phyloP scores from a whole-genome alignment of 2,888 invertebrate genomes.

The Cheilosia soror region DNA sequence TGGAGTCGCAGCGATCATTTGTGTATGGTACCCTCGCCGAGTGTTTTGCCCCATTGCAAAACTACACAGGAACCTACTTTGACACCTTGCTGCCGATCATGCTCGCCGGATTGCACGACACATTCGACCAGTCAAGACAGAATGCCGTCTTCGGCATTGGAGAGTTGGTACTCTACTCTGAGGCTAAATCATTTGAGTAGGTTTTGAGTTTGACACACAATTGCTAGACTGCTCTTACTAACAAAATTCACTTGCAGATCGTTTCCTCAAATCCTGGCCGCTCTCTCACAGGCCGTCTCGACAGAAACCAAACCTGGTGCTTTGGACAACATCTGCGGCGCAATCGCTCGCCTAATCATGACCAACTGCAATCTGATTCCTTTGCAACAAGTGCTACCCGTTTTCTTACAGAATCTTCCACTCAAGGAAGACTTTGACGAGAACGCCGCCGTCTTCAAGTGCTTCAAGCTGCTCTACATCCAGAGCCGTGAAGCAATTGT shows the following conservation, averaged over 20 bases:
- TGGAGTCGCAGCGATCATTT: constrained; percentile 88
- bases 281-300: constrained; percentile 87
- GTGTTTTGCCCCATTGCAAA: constrained; percentile 87
- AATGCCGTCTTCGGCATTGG: constrained; percentile 91
- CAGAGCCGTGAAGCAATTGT: constrained; percentile 86
- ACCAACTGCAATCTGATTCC: constrained; percentile 87
- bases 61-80: constrained; percentile 85
- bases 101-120: constrained; percentile 86
- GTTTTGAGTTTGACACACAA: constrained; percentile 79
- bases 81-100: constrained; percentile 87
- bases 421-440: constrained; percentile 90
- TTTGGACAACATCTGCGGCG: constrained; percentile 91
- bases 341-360: constrained; percentile 89
- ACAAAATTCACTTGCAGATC: constrained; percentile 83
- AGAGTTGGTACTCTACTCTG: constrained; percentile 88
- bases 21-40: constrained; percentile 90
- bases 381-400: constrained; percentile 89
- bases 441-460: constrained; percentile 88
- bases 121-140: constrained; percentile 89
- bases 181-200: constrained; percentile 87
- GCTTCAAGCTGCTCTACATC: constrained; percentile 87
- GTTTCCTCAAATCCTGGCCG: constrained; percentile 87
- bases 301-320: constrained; percentile 88
- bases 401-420: constrained; percentile 89
- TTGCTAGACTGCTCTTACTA: too few species aligned